Conservation (phyloP, 2,797 vertebrate species). For the Chloroceryle amazona region DNA sequence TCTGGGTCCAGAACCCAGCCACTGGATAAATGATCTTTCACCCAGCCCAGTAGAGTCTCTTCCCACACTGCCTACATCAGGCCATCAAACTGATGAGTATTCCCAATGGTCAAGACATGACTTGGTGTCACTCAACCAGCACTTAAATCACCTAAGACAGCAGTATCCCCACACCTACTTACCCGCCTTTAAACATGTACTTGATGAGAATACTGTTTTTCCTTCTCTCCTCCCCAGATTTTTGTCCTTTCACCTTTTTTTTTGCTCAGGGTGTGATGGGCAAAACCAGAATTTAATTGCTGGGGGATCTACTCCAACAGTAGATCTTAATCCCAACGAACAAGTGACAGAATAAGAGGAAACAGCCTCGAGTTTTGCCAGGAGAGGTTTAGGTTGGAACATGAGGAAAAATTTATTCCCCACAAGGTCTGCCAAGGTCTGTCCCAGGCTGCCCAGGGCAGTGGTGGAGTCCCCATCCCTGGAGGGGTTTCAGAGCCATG, state of each 20-base stretch:
- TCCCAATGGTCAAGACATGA: background rate
- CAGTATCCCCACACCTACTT: background rate
- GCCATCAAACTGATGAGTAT: background rate
- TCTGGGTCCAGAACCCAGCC: background rate
- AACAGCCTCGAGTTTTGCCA: background rate
- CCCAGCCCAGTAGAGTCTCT: background rate
- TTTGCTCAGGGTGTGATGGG: background rate
- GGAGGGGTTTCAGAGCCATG: background rate
- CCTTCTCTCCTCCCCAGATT: background rate
- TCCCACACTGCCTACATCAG: background rate
- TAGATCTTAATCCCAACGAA: background rate
- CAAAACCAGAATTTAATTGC: background rate
- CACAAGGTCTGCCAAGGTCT: background rate
- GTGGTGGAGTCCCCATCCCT: background rate
- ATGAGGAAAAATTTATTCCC: background rate
- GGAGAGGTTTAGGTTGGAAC: background rate
- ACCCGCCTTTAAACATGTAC: background rate
- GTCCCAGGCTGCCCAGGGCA: background rate
- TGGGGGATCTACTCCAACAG: background rate
- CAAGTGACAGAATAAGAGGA: background rate
- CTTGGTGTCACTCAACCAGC: background rate
- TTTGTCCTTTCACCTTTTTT: background rate
- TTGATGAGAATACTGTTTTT: background rate
- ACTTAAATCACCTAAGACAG: background rate
- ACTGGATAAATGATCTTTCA: background rate